Evolutionary conservation across 92 coral and sea anemone genomes (phyloP), one percentile per base, ranked within the genome.

Genomic region (Palythoa caribaeorum): DNA sequence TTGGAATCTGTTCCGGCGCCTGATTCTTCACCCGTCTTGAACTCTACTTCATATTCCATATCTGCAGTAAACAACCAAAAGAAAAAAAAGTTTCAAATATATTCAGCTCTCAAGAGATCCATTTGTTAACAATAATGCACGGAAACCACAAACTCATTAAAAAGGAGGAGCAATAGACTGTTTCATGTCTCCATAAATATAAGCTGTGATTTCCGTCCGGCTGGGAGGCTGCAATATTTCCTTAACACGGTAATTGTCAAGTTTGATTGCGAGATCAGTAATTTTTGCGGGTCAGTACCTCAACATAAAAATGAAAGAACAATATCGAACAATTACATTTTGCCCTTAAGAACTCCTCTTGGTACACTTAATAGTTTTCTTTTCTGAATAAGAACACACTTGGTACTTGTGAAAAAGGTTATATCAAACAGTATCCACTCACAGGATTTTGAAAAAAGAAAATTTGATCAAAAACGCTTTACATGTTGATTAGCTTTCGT

Each of bases 21-120:
- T 0, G 94, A 90, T 3, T 92, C 90, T 28, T 87, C 90, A 0
- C 98, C 98, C n/a, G 98, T 95, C 90, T 91, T 93, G 74, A 95
- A 93, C 0, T 90, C 92, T 0, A 93, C 98, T 68, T 95, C 95
- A 70, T 95, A 95, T 28, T 95, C 95, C 47, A 93, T 14, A 63
- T 91, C 98, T 93, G 50, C 1, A n/a, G 28, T 15, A 66, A 44
- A 66, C 8, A 38, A 51, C 14, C 9, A 51, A 52, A 77, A 76
- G 38, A 77, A 52, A 10, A 51, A 52, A 21, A 9, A 5, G 5
- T 44, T 20, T 63, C 35, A 63, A 63, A 51, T 21, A 52, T 11
- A 47, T 75, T n/a, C 3, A 47, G 16, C 0, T 44, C 17, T 16
- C 8, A 17, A 5, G 6, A 2, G 2, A 63, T 19, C n/a, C n/a